Base-by-base conservation (phyloP, 2,797 vertebrate species). In the Rhynchonycteris naso region DNA sequence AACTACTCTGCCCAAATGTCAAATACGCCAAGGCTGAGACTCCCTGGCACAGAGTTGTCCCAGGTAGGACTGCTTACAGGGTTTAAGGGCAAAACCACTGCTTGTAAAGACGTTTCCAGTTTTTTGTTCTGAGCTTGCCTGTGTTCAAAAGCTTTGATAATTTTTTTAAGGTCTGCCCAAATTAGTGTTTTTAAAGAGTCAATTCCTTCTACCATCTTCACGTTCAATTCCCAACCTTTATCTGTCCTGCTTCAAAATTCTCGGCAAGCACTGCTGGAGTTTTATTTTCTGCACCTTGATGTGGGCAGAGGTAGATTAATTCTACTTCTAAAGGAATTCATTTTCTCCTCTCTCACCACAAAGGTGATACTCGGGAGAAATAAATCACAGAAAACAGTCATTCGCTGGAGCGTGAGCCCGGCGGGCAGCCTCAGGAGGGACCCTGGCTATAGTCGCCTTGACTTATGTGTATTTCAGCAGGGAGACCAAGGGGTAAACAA, bases 401-500 rank as follows among this genome's bases (percentile, higher is more conserved):
- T 52, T 8, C 63, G 58, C 3, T 1, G 56, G 21, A 21, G 83
- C 69, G 75, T 19, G 76, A 82, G 68, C 1, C 16, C 80, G 4
- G 1, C 63, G 43, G 28, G 75, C 30, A 8, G 75, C 2, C 43
- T 43, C 54, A 33, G 69, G 15, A 22, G 19, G 63, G 28, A 80
- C 4, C 75, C 9, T 0, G 18, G 13, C 52, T 12, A 21, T 4
- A 1, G 14, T 9, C 3, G 13, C 76, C 76, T 47, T 78, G 54
- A 61, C 87, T 84, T 47, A 35, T 7, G 43, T 65, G n/a, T 89
- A 84, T 95, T 91, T 94, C 94, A 93, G 58, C 90, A 78, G 76
- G 33, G 52, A 94, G 58, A 75, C 93, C 76, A 8, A 85, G 72
- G 43, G 86, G 94, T 79, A 95, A 97, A 95, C 95, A 93, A 95